Evolutionary conservation across 2,888 invertebrate genomes (phyloP).

Genomic region (Nymphalis polychloros): DNA sequence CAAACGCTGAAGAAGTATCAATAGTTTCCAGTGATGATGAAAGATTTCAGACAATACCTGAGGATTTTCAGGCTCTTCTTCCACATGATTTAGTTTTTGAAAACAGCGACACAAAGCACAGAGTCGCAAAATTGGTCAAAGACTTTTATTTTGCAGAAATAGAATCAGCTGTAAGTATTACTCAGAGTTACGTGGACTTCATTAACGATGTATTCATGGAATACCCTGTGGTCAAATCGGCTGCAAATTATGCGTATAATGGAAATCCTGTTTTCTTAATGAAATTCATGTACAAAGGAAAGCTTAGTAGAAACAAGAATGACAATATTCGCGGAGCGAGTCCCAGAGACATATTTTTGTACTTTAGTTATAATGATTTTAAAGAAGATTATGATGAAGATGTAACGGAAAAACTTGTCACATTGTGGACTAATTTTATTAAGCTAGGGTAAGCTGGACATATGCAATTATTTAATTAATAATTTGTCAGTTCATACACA

Average conservation of each 20-base stretch:
- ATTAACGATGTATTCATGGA: slow-evolving; percentile 61
- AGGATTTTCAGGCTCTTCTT: slow-evolving; percentile 55
- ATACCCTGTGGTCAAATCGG: slow-evolving; percentile 63
- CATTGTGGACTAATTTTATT: slow-evolving; percentile 63
- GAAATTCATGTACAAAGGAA: slow-evolving; percentile 48
- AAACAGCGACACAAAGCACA: slow-evolving; percentile 45
- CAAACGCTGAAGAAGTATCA: slow-evolving; percentile 47
- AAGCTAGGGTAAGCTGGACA: slow-evolving; percentile 57
- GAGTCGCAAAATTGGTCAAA: slow-evolving; percentile 58
- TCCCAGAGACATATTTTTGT: slow-evolving; percentile 50
- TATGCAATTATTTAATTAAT: slow-evolving; percentile 1
- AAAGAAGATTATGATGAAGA: slow-evolving; percentile 43
- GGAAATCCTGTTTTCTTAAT: slow-evolving; percentile 59
- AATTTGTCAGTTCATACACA: no score
- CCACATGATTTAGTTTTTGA: slow-evolving; percentile 64
- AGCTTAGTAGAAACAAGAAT: slow-evolving; percentile 1
- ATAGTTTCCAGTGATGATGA: slow-evolving; percentile 46
- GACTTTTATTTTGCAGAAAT: slow-evolving; percentile 60
- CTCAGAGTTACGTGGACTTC: slow-evolving; percentile 56
- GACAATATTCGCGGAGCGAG: slow-evolving; percentile 29
- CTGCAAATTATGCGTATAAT: slow-evolving; percentile 56
- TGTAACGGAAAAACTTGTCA: slow-evolving; percentile 49
- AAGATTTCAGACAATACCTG: slow-evolving; percentile 48
- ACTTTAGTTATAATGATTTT: slow-evolving; percentile 48
- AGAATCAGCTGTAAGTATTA: slow-evolving; percentile 37